Percentiles rank a stretch among this genome's conserved stretches.
These are phyloP conservation scores for Cherax destructor DNA, from an alignment of 1,140 invertebrate genomes.

Conservation along the genomic window DNA sequence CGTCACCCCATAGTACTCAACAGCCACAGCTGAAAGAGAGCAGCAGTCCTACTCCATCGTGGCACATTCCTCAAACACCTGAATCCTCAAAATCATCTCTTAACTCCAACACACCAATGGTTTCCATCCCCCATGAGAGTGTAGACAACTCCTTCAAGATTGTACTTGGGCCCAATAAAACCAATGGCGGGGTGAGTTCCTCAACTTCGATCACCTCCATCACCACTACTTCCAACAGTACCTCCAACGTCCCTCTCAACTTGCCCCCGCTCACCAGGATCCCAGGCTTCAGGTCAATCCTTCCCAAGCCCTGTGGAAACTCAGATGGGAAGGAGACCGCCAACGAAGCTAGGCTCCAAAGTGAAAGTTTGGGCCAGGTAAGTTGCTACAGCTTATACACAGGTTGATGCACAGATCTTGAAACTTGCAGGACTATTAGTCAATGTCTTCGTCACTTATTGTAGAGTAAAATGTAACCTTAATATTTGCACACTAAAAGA, in stretches of 20 bases:
- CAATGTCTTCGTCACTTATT: not conserved
- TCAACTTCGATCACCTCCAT: conserved; percentile 42
- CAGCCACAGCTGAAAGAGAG: conserved; percentile 72
- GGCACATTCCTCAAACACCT: conserved; percentile 70
- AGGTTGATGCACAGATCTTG: conserved; percentile 19
- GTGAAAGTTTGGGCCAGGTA: conserved; percentile 57
- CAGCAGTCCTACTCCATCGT: conserved; percentile 68
- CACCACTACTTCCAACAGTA: conserved; percentile 46
- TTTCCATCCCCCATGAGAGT: conserved; percentile 68
- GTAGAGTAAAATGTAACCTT: not conserved
- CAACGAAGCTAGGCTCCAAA: conserved; percentile 19
- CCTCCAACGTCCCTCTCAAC: conserved; percentile 41
- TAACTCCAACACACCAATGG: conserved; percentile 59
- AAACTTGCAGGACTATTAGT: not conserved
- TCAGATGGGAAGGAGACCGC: conserved; percentile 23
- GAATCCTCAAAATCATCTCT: conserved; percentile 39
- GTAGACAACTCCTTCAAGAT: conserved; percentile 72
- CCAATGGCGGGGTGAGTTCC: conserved; percentile 63
- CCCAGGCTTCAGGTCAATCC: conserved; percentile 59
- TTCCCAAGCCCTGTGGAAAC: conserved; percentile 49
- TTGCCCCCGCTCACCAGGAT: conserved; percentile 61
- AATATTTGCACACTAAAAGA: not conserved
- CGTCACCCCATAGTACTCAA: conserved; percentile 73
- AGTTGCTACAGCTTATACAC: not conserved
- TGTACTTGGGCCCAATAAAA: conserved; percentile 56